A percentile compares a stretch with the other conserved stretches of the same genome.
Conservation (phyloP, 2,113 vertebrate genomes). For the Pagrus major region DNA sequence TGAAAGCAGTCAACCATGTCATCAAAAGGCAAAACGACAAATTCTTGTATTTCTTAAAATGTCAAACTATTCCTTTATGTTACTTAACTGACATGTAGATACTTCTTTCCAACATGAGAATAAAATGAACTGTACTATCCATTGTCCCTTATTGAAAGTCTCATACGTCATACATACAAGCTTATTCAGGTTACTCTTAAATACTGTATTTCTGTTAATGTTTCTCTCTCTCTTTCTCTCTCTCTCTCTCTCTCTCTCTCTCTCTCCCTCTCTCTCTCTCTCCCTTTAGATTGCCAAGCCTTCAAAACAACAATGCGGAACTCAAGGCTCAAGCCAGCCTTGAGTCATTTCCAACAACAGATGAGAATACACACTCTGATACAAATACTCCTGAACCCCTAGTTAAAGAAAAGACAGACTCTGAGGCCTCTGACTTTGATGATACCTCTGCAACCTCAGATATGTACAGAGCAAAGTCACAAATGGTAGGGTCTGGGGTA, state of each 20-base stretch:
- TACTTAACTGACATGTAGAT: too few species aligned
- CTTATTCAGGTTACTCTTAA: not conserved
- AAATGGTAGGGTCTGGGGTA: slow-evolving; percentile 4
- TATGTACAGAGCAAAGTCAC: slow-evolving; percentile 71
- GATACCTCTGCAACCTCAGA: slow-evolving; percentile 44
- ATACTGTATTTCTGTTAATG: slow-evolving; percentile 13
- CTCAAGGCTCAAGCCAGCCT: slow-evolving; percentile 41
- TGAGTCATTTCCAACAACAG: slow-evolving; percentile 17
- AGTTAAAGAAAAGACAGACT: slow-evolving; percentile 43
- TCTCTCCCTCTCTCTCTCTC: slow-evolving; percentile 27
- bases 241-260: slow-evolving; percentile 9
- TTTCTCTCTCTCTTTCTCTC: slow-evolving; percentile 21
- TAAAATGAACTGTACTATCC: too few species aligned
- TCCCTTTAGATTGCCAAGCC: slow-evolving; percentile 61
- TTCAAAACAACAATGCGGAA: slow-evolving; percentile 63
- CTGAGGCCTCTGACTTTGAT: slow-evolving; percentile 33
- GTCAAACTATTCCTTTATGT: too few species aligned
- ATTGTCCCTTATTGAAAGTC: not conserved
- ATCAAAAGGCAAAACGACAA: too few species aligned
- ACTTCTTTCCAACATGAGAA: too few species aligned
- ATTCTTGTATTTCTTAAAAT: too few species aligned
- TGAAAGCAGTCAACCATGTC: too few species aligned
- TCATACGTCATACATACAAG: not conserved
- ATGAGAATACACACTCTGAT: slow-evolving; percentile 24
- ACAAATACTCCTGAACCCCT: slow-evolving; percentile 14